phyloP scores from a whole-genome alignment of 2,113 vertebrate species.

The Anarrhichthys ocellatus region DNA sequence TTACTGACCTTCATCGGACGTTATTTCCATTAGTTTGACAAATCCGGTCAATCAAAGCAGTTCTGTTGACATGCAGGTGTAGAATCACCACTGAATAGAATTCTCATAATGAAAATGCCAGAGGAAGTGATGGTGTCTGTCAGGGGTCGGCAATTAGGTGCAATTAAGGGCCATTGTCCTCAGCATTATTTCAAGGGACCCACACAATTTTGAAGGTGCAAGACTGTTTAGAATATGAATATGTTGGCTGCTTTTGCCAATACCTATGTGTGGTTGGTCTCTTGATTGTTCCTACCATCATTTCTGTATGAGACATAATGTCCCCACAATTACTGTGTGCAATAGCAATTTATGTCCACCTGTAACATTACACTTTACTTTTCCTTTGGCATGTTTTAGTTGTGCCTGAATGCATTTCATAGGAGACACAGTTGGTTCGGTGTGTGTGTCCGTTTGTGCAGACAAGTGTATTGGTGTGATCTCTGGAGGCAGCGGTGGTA shows the following conservation, averaged over 20 bases:
- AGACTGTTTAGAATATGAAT: conserved; percentile 21
- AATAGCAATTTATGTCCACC: not conserved
- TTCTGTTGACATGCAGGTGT: conserved; percentile 71
- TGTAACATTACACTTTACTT: not conserved
- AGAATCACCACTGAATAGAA: conserved; percentile 60
- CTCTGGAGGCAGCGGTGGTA: conserved; percentile 8
- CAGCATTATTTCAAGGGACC: not conserved
- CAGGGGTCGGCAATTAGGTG: conserved; percentile 44
- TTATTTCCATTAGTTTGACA: conserved; percentile 82
- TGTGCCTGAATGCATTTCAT: not conserved
- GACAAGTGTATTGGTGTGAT: conserved; percentile 10
- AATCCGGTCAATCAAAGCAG: conserved; percentile 67
- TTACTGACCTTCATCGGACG: conserved; percentile 76
- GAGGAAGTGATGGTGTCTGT: conserved; percentile 53
- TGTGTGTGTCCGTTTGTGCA: not conserved
- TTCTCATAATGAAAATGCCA: conserved; percentile 68
- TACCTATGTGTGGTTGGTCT: not conserved
- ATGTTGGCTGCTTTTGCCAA: not conserved
- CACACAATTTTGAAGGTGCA: not conserved
- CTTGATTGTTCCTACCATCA: not conserved
- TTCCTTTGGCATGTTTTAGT: not conserved
- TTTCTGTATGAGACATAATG: not conserved
- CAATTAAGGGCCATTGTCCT: conserved; percentile 32
- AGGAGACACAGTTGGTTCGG: not conserved
- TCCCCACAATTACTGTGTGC: not conserved